Evolutionary conservation across 2,113 vertebrate genomes (phyloP).

Genomic region (Elgaria multicarinata): DNA sequence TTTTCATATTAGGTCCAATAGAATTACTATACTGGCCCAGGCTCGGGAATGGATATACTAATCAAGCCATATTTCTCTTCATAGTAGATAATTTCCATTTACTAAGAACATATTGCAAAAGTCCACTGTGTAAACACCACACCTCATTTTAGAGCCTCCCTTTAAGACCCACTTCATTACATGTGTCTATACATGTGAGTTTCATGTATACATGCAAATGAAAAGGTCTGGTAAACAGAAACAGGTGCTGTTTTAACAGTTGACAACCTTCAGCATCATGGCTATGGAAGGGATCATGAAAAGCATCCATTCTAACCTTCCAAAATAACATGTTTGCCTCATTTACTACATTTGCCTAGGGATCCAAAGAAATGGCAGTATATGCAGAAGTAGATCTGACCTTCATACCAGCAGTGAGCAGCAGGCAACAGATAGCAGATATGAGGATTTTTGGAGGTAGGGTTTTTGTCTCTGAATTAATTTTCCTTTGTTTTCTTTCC

Average conservation of each 20-base stretch:
- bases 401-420: not conserved
- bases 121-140: no score
- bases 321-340: not conserved
- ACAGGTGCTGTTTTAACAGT: not conserved
- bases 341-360: not conserved
- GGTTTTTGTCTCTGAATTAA: not conserved
- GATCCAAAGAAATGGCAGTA: not conserved
- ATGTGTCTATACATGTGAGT: no score
- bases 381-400: not conserved
- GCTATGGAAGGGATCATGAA: not conserved
- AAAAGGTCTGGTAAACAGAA: no score
- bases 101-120: no score
- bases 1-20: no score
- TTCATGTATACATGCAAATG: no score
- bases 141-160: no score
- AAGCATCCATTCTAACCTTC: not conserved
- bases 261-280: not conserved
- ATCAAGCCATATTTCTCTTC: no score
- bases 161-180: no score
- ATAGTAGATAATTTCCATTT: no score
- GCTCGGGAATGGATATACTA: no score
- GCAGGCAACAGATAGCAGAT: not conserved
- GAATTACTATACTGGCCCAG: no score
- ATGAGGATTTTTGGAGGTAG: not conserved
- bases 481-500: slow-evolving; percentile 1